Conservation (phyloP, 2,888 invertebrate species). For the Melinaea marsaeus region DNA sequence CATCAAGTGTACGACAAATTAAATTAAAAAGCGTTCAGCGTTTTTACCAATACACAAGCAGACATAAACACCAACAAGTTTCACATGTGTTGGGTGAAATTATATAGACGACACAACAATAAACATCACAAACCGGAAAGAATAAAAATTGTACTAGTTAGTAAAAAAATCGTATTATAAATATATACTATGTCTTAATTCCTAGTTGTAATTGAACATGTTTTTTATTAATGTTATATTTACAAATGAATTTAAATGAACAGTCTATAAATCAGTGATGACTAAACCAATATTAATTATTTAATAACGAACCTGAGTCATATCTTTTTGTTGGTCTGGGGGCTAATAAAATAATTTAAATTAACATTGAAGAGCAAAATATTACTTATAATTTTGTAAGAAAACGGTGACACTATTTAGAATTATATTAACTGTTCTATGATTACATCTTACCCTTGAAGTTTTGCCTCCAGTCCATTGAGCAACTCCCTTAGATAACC, state of each 20-base stretch:
- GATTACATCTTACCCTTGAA: conserved; percentile 50
- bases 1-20: conserved; percentile 50
- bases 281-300: too few relatives aligned
- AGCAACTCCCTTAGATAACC: conserved; percentile 92
- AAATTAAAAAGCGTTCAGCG: conserved; percentile 29
- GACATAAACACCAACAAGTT: conserved; percentile 61
- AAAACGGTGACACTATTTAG: not conserved
- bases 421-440: too few relatives aligned
- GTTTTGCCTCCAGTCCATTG: conserved; percentile 91
- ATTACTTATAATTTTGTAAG: too few relatives aligned
- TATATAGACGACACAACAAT: conserved; percentile 60
- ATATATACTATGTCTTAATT: not conserved
- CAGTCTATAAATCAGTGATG: too few relatives aligned
- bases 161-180: conserved; percentile 11
- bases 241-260: conserved; percentile 3
- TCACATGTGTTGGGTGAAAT: conserved; percentile 46
- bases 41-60: conserved; percentile 39
- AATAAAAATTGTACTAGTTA: conserved; percentile 34
- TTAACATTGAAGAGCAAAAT: not conserved
- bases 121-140: conserved; percentile 59
- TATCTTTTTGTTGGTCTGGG: conserved; percentile 26
- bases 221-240: not conserved
- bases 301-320: conserved; percentile 26
- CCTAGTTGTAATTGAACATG: too few relatives aligned
- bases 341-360: conserved; percentile 23